Evolutionary conservation across 2,888 invertebrate genomes (phyloP).

Genomic region (Nymphalis polychloros): DNA sequence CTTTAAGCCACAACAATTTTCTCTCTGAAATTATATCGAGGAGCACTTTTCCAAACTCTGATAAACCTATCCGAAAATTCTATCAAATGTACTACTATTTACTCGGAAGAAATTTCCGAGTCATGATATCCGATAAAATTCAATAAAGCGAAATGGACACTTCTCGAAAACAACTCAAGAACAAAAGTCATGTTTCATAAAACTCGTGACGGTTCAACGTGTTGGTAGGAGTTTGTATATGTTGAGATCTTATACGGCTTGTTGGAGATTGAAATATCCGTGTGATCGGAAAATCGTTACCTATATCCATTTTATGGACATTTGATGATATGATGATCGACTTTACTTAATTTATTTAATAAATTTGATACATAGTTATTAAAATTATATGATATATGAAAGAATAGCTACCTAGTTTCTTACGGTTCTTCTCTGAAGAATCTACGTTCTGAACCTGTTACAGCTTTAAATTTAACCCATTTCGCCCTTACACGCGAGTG

Average conservation of each 20-base stretch:
- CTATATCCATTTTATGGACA: not conserved
- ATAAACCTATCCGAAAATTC: not conserved
- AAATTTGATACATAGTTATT: too few relatives aligned
- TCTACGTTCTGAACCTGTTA: too few relatives aligned
- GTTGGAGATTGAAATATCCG: conserved; percentile 19
- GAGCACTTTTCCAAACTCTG: not conserved
- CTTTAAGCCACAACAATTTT: not conserved
- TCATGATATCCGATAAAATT: conserved; percentile 16
- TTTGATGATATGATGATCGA: not conserved
- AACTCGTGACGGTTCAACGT: conserved; percentile 7
- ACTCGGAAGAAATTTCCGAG: not conserved
- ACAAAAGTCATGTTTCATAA: conserved; percentile 27
- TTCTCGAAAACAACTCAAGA: conserved; percentile 28
- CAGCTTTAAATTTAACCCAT: too few relatives aligned
- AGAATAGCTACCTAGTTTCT: too few relatives aligned
- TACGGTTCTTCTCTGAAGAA: too few relatives aligned
- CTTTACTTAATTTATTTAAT: not conserved
- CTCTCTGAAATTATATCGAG: not conserved
- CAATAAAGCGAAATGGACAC: conserved; percentile 25
- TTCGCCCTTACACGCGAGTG: too few relatives aligned
- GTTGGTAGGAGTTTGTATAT: conserved; percentile 19
- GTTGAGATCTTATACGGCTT: conserved; percentile 21
- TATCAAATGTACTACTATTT: conserved; percentile 6
- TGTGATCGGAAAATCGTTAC: conserved; percentile 11
- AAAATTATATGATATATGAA: too few relatives aligned